Evolutionary conservation across 2,797 vertebrate genomes (phyloP), one percentile per base, ranked within the genome.

Genomic region (Neoniphon sammara): DNA sequence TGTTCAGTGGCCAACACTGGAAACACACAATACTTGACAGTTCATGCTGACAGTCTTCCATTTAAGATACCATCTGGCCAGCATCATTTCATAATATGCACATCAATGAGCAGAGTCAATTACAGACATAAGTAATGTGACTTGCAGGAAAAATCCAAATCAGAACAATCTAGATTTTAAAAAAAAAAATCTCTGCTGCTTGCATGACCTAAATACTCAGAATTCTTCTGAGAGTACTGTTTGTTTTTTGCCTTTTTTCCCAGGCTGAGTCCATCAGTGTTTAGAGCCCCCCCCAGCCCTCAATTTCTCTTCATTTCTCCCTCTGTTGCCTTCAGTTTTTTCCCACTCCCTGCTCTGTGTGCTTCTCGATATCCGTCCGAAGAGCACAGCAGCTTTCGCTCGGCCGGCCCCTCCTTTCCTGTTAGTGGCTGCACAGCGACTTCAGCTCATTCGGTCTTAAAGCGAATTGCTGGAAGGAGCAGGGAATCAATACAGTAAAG

Each of bases 401-500:
- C 6, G 50, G 66, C 63, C 4, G 66, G 31, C 67, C 55, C 52
- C 25, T 59, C 66, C 70, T 20, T 21, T 67, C 20, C 56, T 18
- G 34, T 79, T 78, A 75, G 82, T 52, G 25, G 71, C 80, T 68
- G 60, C 67, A 64, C 69, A n/a, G 9, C 79, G 77, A 85, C 85
- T 78, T 84, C 50, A 68, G 78, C 80, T 85, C 78, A 66, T 82
- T 89, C 80, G 66, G 77, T 86, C 73, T 84, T 83, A 73, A 81
- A 90, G 90, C 84, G 78, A 78, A 86, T 91, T 88, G 86, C 85
- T 87, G 81, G 75, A 90, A 85, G 76, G 84, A 70, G 80, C 67
- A 73, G 78, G 63, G 82, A 91, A 91, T 92, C 92, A 92, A 91
- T 91, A 87, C 67, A 68, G 68, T 73, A 68, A 87, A 89, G 81